Conservation (phyloP, 37 sponge, comb jelly and placozoan genomes). For the Aplysina aerophoba region DNA sequence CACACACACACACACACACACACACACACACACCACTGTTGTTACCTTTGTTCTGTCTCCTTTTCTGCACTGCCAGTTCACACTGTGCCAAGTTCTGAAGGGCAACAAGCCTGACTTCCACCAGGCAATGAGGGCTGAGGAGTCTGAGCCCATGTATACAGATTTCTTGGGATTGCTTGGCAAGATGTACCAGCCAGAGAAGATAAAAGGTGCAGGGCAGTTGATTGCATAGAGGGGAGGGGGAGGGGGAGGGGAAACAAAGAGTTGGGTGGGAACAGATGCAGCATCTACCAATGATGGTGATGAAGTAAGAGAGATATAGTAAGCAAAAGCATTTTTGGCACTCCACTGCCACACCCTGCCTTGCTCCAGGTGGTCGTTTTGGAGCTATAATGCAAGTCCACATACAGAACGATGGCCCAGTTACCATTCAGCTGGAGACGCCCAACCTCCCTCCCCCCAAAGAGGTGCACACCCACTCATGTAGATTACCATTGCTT, state of each 20-base stretch:
- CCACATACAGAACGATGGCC: constrained; percentile 97
- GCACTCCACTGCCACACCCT: no score
- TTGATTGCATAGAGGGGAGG: no score
- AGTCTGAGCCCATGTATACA: constrained; percentile 77
- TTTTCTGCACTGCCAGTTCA: constrained; percentile 71
- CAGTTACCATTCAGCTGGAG: constrained; percentile 91
- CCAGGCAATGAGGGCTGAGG: constrained; percentile 79
- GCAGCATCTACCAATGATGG: no score
- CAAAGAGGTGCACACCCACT: constrained; percentile 65
- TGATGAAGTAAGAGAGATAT: no score
- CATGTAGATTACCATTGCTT: no score
- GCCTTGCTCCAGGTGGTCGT: constrained; percentile 76
- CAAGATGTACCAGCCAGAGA: constrained; percentile 73
- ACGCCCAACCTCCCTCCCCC: constrained; percentile 73
- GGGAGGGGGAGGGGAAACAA: no score
- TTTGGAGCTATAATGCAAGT: constrained; percentile 98
- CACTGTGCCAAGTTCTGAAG: constrained; percentile 93
- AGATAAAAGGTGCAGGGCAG: constrained; percentile 76
- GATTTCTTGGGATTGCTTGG: constrained; percentile 75
- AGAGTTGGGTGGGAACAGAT: no score
- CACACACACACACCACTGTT: not conserved
- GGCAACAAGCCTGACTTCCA: constrained; percentile 99
- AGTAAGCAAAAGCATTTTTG: no score
- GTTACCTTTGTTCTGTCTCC: no score
- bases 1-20: not conserved